phyloP scores from a whole-genome alignment of 2,113 vertebrate species.

The Myanophis thanlyinensis region DNA sequence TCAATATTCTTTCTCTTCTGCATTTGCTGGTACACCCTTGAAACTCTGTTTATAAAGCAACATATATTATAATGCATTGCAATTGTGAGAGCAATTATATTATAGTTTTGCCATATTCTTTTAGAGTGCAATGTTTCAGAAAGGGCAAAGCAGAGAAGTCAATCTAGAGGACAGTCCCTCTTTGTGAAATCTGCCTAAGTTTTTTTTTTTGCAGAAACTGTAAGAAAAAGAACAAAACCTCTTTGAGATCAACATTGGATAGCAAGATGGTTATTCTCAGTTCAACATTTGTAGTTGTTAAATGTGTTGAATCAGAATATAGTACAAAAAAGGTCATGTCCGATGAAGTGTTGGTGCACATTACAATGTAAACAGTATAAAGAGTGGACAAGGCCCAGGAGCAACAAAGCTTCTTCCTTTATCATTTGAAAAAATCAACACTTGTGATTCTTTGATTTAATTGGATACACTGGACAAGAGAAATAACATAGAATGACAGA shows the following conservation, averaged over 20 bases:
- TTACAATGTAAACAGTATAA: background rate
- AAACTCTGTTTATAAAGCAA: slow-evolving; percentile 71
- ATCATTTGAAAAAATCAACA: slow-evolving; percentile 21
- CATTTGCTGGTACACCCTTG: slow-evolving; percentile 65
- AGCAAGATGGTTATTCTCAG: background rate
- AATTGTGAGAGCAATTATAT: slow-evolving; percentile 66
- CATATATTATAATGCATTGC: slow-evolving; percentile 63
- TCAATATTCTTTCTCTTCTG: slow-evolving; percentile 59
- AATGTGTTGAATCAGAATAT: background rate
- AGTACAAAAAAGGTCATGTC: slow-evolving; percentile 28
- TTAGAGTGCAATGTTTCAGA: slow-evolving; percentile 35
- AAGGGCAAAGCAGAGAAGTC: slow-evolving; percentile 37
- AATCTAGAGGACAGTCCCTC: background rate
- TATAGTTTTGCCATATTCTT: slow-evolving; percentile 54
- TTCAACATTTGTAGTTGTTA: background rate
- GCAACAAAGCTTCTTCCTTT: slow-evolving; percentile 20
- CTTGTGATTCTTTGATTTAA: slow-evolving; percentile 11
- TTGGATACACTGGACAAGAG: background rate
- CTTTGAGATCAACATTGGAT: slow-evolving; percentile 12
- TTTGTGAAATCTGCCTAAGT: slow-evolving; percentile 13
- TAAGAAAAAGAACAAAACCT: slow-evolving; percentile 28
- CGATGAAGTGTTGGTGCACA: slow-evolving; percentile 23
- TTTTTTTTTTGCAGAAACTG: rapidly evolving
- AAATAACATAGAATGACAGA: background rate
- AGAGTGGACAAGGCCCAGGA: slow-evolving; percentile 18